Evolutionary conservation across 2,888 invertebrate genomes (phyloP).

Genomic region (Melieria picta): DNA sequence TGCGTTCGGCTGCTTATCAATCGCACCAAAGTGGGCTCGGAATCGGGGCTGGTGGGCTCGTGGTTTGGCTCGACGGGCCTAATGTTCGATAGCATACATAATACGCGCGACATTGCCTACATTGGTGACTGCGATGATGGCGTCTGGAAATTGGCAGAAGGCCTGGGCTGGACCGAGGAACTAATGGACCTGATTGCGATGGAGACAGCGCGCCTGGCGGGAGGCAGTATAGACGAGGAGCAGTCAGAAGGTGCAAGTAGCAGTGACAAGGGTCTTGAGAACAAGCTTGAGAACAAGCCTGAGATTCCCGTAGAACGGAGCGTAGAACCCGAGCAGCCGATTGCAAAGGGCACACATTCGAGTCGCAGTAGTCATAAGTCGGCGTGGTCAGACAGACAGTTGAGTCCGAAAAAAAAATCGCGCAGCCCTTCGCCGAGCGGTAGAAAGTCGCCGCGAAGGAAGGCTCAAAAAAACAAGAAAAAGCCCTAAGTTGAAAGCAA

Average conservation of each 20-base stretch:
- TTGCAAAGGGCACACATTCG: too few relatives aligned
- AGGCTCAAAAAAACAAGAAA: too few relatives aligned
- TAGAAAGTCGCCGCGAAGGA: too few relatives aligned
- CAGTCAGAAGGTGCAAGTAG: neutral
- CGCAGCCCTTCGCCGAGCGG: too few relatives aligned
- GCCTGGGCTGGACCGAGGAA: constrained; percentile 82
- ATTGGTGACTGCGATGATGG: constrained; percentile 88
- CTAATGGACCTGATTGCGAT: constrained; percentile 69
- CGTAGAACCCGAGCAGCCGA: too few relatives aligned
- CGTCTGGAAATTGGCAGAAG: constrained; percentile 76
- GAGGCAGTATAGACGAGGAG: neutral
- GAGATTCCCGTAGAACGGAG: too few relatives aligned
- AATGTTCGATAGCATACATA: constrained; percentile 74
- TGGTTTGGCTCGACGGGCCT: constrained; percentile 67
- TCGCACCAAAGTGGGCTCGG: constrained; percentile 77
- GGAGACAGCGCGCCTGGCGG: constrained; percentile 69
- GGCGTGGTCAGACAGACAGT: too few relatives aligned
- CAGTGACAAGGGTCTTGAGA: constrained; percentile 6
- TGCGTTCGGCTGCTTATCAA: constrained; percentile 89
- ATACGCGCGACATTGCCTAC: constrained; percentile 79
- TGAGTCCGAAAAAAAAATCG: too few relatives aligned
- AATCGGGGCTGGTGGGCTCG: constrained; percentile 54
- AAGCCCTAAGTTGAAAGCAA: too few relatives aligned
- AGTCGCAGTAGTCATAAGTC: too few relatives aligned
- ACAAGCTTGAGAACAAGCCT: neutral